These are phyloP conservation scores for Parotia lawesii DNA, from an alignment of 2,113 vertebrate genomes.

Conservation along the genomic window DNA sequence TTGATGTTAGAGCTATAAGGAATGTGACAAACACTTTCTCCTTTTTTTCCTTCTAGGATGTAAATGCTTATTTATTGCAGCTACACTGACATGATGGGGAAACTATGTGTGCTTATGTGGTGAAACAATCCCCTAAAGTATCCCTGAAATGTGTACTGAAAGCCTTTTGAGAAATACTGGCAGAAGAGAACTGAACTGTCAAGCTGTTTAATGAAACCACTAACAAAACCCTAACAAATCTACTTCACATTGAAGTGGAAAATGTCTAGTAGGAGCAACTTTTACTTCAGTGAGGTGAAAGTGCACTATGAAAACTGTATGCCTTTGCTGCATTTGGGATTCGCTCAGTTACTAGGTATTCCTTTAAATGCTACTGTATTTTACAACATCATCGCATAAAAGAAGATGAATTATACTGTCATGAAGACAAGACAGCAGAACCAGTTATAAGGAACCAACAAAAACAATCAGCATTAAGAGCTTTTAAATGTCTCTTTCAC, in stretches of 20 bases:
- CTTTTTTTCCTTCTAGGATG: slow-evolving; percentile 67
- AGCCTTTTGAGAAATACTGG: slow-evolving; percentile 63
- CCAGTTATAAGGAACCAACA: slow-evolving; percentile 54
- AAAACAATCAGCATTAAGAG: slow-evolving; percentile 58
- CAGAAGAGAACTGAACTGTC: slow-evolving; percentile 64
- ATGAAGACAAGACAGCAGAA: slow-evolving; percentile 51
- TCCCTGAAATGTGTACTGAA: slow-evolving; percentile 45
- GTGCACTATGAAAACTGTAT: slow-evolving; percentile 71
- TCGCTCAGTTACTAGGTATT: slow-evolving; percentile 44
- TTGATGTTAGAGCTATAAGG: background rate
- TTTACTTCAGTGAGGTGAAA: slow-evolving; percentile 76
- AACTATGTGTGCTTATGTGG: slow-evolving; percentile 33
- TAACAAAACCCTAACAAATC: slow-evolving; percentile 68
- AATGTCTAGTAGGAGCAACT: slow-evolving; percentile 68
- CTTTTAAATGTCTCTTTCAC: slow-evolving; percentile 66
- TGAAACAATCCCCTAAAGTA: slow-evolving; percentile 47
- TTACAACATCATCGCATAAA: slow-evolving; percentile 39
- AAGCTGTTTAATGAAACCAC: slow-evolving; percentile 71
- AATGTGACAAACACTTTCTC: background rate
- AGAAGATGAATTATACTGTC: slow-evolving; percentile 50
- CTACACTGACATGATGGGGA: slow-evolving; percentile 73
- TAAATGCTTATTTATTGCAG: slow-evolving; percentile 87
- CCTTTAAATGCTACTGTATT: slow-evolving; percentile 67
- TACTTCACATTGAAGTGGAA: slow-evolving; percentile 85
- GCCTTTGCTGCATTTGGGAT: slow-evolving; percentile 67